Base-by-base conservation (phyloP, 35 echinoderm and acorn worm species). In the Ophioderma brevispina region DNA sequence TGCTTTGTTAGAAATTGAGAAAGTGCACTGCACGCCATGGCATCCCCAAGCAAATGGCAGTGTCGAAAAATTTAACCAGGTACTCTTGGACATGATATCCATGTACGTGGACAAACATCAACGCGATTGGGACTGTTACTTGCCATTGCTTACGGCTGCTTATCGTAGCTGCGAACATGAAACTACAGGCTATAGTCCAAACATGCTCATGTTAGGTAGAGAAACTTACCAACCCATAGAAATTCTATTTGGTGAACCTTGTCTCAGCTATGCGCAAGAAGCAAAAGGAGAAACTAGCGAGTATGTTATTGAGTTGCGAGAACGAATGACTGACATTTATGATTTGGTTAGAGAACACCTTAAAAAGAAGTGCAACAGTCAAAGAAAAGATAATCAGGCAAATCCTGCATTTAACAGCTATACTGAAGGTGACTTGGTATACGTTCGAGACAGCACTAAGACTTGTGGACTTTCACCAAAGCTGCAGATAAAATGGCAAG, bases 401-500 rank as follows among this genome's bases (percentile, higher is more conserved):
- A 42, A 40, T 6, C 19, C 41, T 3, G 18, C 85, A 8, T 50
- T 49, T 36, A 25, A 34, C n/a, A 28, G 70, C 39, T 33, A n/a
- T 32, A 2, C 46, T 83, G 6, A 6, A 76, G 38, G 39, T 31
- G 31, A 94, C 0, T 70, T 39, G 38, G 90, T 89, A 1, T 96
- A 80, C 86, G 21, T 93, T 21, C 75, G 32, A 30, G 38, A 91
- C n/a, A 79, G 39, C 0, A 81, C 78, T 31, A 76, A 33, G 35
- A 88, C 75, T 32, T 90, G 87, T 31, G 91, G 90, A 1, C 18
- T 82, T 15, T 90, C 79, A 0, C 95, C 87, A 0, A 93, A 97
- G 37, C 79, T 94, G 42, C 86, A 92, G 56, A n/a, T 49, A 8
- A 86, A 41, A 19, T 94, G 96, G 90, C 46, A 81, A 6, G 96